Conservation (phyloP, 2,797 vertebrate genomes). For the Rhinoraja longicauda region DNA sequence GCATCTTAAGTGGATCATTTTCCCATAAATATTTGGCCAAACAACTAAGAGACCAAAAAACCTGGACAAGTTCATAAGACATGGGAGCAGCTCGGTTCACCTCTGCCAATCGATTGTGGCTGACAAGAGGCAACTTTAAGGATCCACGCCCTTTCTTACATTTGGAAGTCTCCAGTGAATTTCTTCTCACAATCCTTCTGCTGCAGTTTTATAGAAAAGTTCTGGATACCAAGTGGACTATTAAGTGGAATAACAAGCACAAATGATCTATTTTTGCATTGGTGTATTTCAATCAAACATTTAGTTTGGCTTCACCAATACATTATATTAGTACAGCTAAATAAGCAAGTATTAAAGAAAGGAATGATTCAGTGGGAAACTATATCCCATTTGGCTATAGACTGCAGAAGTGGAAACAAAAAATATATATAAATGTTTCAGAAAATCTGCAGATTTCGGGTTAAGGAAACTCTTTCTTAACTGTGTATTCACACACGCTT, state of each 20-base stretch:
- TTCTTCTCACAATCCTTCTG: neutral
- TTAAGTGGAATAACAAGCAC: neutral
- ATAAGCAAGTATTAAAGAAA: slow-evolving; percentile 25
- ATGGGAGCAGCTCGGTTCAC: too few species aligned
- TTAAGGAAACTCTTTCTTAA: slow-evolving; percentile 19
- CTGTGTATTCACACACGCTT: neutral
- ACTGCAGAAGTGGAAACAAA: neutral
- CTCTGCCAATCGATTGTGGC: too few species aligned
- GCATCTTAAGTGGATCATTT: neutral
- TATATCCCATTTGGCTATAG: neutral
- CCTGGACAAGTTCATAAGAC: too few species aligned
- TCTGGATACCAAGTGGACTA: neutral
- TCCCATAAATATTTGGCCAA: neutral
- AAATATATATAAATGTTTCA: neutral
- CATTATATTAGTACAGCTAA: slow-evolving; percentile 31
- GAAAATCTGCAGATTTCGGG: slow-evolving; percentile 17
- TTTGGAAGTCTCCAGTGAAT: neutral
- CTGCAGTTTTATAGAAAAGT: neutral
- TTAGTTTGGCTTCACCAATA: neutral
- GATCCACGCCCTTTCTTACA: neutral
- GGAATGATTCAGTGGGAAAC: slow-evolving; percentile 26
- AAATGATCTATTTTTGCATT: neutral
- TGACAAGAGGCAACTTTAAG: neutral
- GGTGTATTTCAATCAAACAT: slow-evolving; percentile 28
- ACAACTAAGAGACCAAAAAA: neutral